phyloP scores from a whole-genome alignment of 2,888 invertebrate species.

The Lymantria dispar region DNA sequence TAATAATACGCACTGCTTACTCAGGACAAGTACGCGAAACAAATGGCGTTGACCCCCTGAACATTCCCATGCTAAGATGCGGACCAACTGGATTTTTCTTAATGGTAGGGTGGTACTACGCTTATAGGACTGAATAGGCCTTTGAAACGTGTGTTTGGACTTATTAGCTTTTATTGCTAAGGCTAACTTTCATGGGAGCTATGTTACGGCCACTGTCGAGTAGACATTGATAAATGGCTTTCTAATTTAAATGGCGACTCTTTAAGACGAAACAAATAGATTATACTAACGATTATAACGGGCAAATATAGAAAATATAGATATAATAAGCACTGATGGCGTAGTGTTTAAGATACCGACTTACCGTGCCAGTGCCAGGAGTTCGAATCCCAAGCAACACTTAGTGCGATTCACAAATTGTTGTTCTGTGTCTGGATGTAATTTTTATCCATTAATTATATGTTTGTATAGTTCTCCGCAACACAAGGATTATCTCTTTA shows the following conservation, averaged over 20 bases:
- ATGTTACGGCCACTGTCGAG: constrained; percentile 29
- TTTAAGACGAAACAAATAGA: too few relatives aligned
- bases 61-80: constrained; percentile 74
- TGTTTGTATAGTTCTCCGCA: too few relatives aligned
- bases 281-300: too few relatives aligned
- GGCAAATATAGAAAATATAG: not conserved
- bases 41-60: constrained; percentile 81
- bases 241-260: too few relatives aligned
- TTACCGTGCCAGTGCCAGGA: too few relatives aligned
- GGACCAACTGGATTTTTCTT: constrained; percentile 73
- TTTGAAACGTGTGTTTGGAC: constrained; percentile 69
- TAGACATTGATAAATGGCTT: constrained; percentile 28
- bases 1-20: constrained; percentile 79
- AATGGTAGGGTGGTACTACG: constrained; percentile 70
- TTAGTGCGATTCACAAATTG: too few relatives aligned
- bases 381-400: too few relatives aligned
- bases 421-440: too few relatives aligned
- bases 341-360: too few relatives aligned
- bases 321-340: too few relatives aligned
- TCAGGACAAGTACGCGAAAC: constrained; percentile 77
- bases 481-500: too few relatives aligned
- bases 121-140: constrained; percentile 64
- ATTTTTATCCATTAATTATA: too few relatives aligned
- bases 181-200: constrained; percentile 66
- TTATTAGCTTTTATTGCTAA: constrained; percentile 77